A percentile compares a stretch with the other conserved stretches of the same genome.
phyloP scores from a whole-genome alignment of 1,140 invertebrate species.

The Drosophila biarmipes region DNA sequence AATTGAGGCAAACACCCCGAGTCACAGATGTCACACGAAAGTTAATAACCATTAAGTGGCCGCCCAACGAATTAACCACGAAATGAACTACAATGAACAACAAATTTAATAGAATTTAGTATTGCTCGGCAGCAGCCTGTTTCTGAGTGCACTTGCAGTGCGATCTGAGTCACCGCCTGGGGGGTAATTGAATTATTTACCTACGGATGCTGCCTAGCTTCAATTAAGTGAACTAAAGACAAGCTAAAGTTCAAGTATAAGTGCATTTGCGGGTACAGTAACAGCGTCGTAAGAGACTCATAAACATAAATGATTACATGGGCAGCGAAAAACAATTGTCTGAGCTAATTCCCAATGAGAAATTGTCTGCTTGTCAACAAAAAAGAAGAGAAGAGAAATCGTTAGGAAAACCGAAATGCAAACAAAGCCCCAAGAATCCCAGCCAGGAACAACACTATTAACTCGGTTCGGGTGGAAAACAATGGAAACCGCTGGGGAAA shows the following conservation, averaged over 20 bases:
- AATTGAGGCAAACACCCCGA: constrained; percentile 67
- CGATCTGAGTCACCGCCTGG: constrained; percentile 24
- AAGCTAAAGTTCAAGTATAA: constrained; percentile 74
- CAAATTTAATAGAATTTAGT: constrained; percentile 70
- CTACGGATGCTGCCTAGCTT: constrained; percentile 69
- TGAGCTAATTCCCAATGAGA: constrained; percentile 48
- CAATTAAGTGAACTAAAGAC: constrained; percentile 79
- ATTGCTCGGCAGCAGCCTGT: constrained; percentile 22
- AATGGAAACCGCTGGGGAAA: constrained; percentile 47
- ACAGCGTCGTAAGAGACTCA: constrained; percentile 28
- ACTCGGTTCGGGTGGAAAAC: constrained; percentile 56
- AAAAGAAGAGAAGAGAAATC: constrained; percentile 2
- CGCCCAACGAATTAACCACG: constrained; percentile 47
- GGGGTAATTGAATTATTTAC: constrained; percentile 77
- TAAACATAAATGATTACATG: constrained; percentile 63
- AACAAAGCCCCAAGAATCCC: constrained; percentile 39
- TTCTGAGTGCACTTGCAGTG: constrained; percentile 41
- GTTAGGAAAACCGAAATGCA: constrained; percentile 2
- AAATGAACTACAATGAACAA: constrained; percentile 42
- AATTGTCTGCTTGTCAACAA: constrained; percentile 29
- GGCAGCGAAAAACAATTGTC: constrained; percentile 41
- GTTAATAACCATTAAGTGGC: constrained; percentile 78
- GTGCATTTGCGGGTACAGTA: constrained; percentile 12
- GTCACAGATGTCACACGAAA: constrained; percentile 81
- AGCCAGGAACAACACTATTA: constrained; percentile 76